Evolutionary conservation across 2,113 vertebrate species (phyloP).

Genomic region (Morone saxatilis): DNA sequence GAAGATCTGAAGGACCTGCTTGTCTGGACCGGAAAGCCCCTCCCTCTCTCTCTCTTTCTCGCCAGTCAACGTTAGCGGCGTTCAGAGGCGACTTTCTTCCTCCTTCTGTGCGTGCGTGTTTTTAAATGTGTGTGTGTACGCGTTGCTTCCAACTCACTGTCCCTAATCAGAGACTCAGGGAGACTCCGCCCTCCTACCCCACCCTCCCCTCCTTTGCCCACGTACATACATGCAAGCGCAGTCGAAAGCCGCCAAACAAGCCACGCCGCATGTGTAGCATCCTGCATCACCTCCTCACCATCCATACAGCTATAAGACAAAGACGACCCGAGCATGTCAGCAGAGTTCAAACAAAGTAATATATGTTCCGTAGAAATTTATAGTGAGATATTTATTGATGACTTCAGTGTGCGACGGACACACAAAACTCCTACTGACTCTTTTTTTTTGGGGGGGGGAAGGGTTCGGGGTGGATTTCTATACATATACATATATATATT

Average conservation of each 20-base stretch:
- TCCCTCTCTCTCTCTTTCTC: not conserved
- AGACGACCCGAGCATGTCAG: slow-evolving; percentile 48
- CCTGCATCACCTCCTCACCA: slow-evolving; percentile 18
- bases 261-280: slow-evolving; percentile 60
- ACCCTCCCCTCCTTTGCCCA: not conserved
- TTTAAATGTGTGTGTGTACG: slow-evolving; percentile 7
- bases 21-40: slow-evolving; percentile 45
- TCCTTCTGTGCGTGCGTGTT: not conserved
- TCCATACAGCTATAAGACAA: slow-evolving; percentile 71
- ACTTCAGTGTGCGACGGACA: slow-evolving; percentile 24
- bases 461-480: slow-evolving; percentile 2
- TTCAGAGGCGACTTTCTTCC: slow-evolving; percentile 6
- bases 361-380: slow-evolving; percentile 52
- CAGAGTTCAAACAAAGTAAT: slow-evolving; percentile 42
- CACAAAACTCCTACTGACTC: slow-evolving; percentile 17
- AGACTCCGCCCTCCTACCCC: slow-evolving; percentile 44
- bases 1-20: slow-evolving; percentile 42
- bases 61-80: not conserved
- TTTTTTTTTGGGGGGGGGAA: not conserved
- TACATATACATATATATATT: not conserved
- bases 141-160: slow-evolving; percentile 35
- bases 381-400: slow-evolving; percentile 63
- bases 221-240: slow-evolving; percentile 1
- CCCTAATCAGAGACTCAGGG: slow-evolving; percentile 74
- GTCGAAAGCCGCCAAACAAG: not conserved